These are phyloP conservation scores for Poeciliopsis infans DNA, from an alignment of 2,797 vertebrate genomes.

Conservation along the genomic window DNA sequence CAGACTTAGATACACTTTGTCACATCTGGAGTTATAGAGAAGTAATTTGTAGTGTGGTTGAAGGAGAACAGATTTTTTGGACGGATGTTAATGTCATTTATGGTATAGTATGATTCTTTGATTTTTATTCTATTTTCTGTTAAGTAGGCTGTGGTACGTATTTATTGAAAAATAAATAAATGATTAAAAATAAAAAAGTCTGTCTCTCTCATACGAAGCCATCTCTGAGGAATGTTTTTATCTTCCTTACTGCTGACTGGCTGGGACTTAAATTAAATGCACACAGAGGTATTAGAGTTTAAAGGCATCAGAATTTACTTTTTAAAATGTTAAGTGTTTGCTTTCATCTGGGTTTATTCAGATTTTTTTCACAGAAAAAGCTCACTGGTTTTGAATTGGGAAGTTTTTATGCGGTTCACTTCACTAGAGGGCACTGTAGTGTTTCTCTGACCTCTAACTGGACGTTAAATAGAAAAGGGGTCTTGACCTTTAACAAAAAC, in stretches of 20 bases:
- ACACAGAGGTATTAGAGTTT: conserved; percentile 37
- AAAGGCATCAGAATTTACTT: conserved; percentile 18
- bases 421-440: conserved; percentile 95
- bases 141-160: too few relatives aligned
- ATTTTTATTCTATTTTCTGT: too few relatives aligned
- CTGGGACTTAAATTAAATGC: conserved; percentile 44
- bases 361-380: not conserved
- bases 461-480: conserved; percentile 65
- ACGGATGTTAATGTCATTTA: too few relatives aligned
- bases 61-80: too few relatives aligned
- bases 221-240: conserved; percentile 47
- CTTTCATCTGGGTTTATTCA: not conserved
- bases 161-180: too few relatives aligned
- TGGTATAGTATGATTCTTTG: too few relatives aligned
- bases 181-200: too few relatives aligned
- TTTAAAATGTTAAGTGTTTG: not conserved
- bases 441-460: conserved; percentile 84
- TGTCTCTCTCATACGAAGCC: conserved; percentile 35
- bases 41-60: too few relatives aligned
- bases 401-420: conserved; percentile 34
- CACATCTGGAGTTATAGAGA: too few relatives aligned
- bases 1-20: too few relatives aligned
- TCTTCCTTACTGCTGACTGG: conserved; percentile 36
- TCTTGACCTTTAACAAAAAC: conserved; percentile 72
- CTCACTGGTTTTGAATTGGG: not conserved